phyloP scores from a whole-genome alignment of 2,113 vertebrate genomes.

The Rissa tridactyla region DNA sequence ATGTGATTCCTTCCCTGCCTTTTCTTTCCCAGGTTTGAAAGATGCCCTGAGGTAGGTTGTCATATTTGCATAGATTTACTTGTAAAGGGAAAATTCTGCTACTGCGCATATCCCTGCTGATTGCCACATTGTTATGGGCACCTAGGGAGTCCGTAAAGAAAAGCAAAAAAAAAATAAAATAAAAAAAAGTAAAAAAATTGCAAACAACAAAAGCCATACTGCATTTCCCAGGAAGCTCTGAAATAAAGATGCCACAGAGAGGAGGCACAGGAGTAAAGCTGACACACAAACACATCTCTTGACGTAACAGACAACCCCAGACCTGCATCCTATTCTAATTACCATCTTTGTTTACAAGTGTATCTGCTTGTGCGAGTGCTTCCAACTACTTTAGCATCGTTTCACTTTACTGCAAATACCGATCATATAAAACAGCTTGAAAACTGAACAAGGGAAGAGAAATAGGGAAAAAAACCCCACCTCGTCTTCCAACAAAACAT shows the following conservation, averaged over 20 bases:
- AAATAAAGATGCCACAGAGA: neutral
- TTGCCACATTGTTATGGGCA: conserved; percentile 6
- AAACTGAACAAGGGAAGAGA: neutral
- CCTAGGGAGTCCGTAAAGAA: neutral
- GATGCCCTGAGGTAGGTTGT: neutral
- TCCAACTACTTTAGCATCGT: neutral
- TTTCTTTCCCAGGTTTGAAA: neutral
- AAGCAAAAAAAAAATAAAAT: neutral
- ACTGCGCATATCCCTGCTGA: neutral
- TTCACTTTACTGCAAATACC: neutral
- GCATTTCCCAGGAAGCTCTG: neutral
- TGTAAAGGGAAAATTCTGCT: neutral
- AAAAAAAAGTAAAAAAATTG: neutral
- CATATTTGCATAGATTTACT: conserved; percentile 17
- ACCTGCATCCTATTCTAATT: neutral
- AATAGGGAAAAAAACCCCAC: neutral
- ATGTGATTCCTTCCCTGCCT: neutral
- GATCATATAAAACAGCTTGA: neutral
- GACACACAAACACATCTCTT: neutral
- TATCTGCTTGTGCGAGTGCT: neutral
- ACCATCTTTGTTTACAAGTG: neutral
- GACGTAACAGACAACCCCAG: neutral
- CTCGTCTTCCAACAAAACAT: neutral
- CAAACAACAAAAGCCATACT: neutral
- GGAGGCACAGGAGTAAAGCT: neutral